phyloP scores from a whole-genome alignment of 2,113 vertebrate species.

The Cottus gobio region DNA sequence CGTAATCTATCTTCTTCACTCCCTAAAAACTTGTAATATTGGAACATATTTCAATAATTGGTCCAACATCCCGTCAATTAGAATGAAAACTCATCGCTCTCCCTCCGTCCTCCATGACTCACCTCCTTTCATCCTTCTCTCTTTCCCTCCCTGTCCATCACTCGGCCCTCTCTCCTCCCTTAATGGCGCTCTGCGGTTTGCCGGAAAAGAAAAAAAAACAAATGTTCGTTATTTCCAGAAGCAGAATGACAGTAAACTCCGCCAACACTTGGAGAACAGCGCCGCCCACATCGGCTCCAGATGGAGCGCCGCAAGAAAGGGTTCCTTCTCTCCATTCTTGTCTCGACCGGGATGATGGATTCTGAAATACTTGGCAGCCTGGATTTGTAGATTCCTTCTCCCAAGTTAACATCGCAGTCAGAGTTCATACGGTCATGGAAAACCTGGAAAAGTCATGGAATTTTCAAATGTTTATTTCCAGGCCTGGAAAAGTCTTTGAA shows the following conservation, averaged over 20 bases:
- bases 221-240: conserved; percentile 61
- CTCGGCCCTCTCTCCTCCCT: conserved; percentile 1
- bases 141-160: background rate
- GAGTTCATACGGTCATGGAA: too few species aligned
- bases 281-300: conserved; percentile 52
- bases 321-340: conserved; percentile 23
- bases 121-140: background rate
- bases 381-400: conserved; percentile 8
- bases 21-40: background rate
- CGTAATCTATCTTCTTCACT: background rate
- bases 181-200: conserved; percentile 28
- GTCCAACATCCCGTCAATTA: background rate
- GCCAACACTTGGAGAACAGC: conserved; percentile 48
- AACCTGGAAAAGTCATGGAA: too few species aligned
- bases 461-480: too few species aligned
- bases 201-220: background rate
- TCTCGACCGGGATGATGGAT: conserved; percentile 24
- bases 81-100: background rate
- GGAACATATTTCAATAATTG: background rate
- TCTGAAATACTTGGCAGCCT: conserved; percentile 40
- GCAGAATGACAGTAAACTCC: conserved; percentile 41
- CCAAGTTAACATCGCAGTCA: conserved; percentile 54
- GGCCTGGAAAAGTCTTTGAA: too few species aligned
- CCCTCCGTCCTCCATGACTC: background rate
- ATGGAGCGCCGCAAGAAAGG: conserved; percentile 37